Evolutionary conservation across 2,113 vertebrate species (phyloP), one percentile per base, ranked within the genome.

Genomic region (Podarcis muralis): DNA sequence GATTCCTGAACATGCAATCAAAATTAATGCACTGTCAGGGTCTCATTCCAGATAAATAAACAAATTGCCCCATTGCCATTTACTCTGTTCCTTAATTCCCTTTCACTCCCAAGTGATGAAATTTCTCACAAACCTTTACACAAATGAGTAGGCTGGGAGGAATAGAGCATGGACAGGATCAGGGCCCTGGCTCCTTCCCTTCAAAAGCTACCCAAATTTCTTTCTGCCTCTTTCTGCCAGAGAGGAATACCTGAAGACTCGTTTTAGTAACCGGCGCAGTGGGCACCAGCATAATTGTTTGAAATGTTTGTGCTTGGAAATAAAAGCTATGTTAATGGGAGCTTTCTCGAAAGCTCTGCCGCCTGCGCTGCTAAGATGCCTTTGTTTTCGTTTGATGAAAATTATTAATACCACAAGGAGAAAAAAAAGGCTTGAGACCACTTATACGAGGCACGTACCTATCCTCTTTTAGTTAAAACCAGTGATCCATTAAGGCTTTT

Each of bases 401-500:
- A 96, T 96, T 97, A 97, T 96, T 96, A 97, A 96, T 95, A 95
- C 95, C 96, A 96, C 87, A 57, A 35, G 95, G 95, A 96, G 92
- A 95, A 95, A 97, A 77, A 96, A 96, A 91, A 95, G 96, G 96
- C 96, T 96, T 92, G 93, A 94, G 96, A 93, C 94, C 95, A 96
- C 95, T 97, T 96, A 95, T 94, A 91, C 88, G 94, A 95, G 91
- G 92, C 95, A 94, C 80, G 91, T 95, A 97, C 96, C 96, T 96
- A 96, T 53, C 84, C n/a, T 78, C 95, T 96, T 97, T 97, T 96
- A 93, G 92, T 96, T 95, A 97, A 96, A 97, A 95, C 90, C 97
- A 97, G 95, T 97, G 96, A 97, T 97, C 97, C 96, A 96, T 97
- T 97, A 97, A 97, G 95, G 95, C 95, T 97, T 96, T 94, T 92